phyloP scores from a whole-genome alignment of 2,888 invertebrate species.

The Drosophila percnosoma region DNA sequence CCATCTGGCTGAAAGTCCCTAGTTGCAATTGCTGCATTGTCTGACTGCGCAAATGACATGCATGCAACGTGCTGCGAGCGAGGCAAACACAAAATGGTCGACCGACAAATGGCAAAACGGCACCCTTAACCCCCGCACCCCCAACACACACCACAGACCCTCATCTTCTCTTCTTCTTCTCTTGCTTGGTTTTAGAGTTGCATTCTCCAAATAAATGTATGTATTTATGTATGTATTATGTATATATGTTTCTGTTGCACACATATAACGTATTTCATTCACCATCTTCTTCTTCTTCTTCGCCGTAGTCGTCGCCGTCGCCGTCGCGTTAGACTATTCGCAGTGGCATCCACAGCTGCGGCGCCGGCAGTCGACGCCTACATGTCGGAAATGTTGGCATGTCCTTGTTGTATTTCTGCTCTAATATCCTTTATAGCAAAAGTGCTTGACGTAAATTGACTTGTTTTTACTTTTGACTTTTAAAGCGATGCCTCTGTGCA shows the following conservation, averaged over 20 bases:
- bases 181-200: slow-evolving; percentile 11
- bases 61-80: slow-evolving; percentile 72
- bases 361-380: slow-evolving; percentile 79
- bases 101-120: slow-evolving; percentile 64
- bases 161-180: not conserved
- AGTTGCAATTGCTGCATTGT: slow-evolving; percentile 61
- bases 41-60: slow-evolving; percentile 77
- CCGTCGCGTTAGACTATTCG: slow-evolving; percentile 1
- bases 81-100: slow-evolving; percentile 69
- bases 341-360: slow-evolving; percentile 58
- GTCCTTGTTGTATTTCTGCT: slow-evolving; percentile 81
- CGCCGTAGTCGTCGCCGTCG: not conserved
- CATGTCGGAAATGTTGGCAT: slow-evolving; percentile 81
- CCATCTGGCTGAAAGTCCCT: slow-evolving; percentile 2
- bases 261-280: slow-evolving; percentile 29
- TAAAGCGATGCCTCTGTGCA: slow-evolving; percentile 59
- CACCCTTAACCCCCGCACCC: not conserved
- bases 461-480: slow-evolving; percentile 82
- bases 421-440: slow-evolving; percentile 82
- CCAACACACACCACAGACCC: not conserved
- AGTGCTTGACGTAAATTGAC: slow-evolving; percentile 81
- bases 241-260: not conserved
- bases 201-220: slow-evolving; percentile 9
- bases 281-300: slow-evolving; percentile 10
- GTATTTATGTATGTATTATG: not conserved